Percentiles rank a stretch among this genome's conserved stretches.
Conservation (phyloP, 2,888 invertebrate species). For the Willowsia nigromaculata region DNA sequence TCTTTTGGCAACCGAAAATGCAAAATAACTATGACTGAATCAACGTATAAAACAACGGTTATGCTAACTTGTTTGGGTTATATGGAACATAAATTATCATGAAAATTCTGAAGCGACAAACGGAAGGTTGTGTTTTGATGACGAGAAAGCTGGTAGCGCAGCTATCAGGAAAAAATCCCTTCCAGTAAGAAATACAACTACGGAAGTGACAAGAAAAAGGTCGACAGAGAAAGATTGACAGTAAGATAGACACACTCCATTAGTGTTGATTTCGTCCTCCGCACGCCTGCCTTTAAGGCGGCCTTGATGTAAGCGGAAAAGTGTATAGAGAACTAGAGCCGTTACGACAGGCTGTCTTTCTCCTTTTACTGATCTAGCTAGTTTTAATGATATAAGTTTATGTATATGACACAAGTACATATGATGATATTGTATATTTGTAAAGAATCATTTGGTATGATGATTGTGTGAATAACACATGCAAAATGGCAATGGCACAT, state of each 20-base stretch:
- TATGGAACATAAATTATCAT: too few species aligned
- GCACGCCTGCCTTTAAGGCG: not conserved
- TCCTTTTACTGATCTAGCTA: not conserved
- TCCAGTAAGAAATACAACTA: constrained; percentile 47
- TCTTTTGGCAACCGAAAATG: too few species aligned
- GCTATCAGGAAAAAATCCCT: constrained; percentile 13
- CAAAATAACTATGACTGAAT: too few species aligned
- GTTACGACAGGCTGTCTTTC: not conserved
- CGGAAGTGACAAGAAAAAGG: constrained; percentile 67
- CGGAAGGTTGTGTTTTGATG: not conserved
- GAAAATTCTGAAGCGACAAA: not conserved
- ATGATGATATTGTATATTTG: too few species aligned
- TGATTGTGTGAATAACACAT: not conserved
- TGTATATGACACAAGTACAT: not conserved
- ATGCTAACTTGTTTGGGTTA: too few species aligned
- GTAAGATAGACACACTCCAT: constrained; percentile 67
- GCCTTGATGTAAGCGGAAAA: not conserved
- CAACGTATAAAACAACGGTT: too few species aligned
- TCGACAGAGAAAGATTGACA: constrained; percentile 67
- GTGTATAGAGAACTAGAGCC: not conserved
- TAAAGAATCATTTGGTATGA: not conserved
- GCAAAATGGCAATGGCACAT: constrained; percentile 9
- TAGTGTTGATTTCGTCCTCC: constrained; percentile 39
- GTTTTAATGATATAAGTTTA: not conserved
- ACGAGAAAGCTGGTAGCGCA: not conserved